A percentile compares a stretch with the other conserved stretches of the same genome.
These are phyloP conservation scores for Crypturellus undulatus DNA, from an alignment of 2,113 vertebrate species.

Conservation along the genomic window DNA sequence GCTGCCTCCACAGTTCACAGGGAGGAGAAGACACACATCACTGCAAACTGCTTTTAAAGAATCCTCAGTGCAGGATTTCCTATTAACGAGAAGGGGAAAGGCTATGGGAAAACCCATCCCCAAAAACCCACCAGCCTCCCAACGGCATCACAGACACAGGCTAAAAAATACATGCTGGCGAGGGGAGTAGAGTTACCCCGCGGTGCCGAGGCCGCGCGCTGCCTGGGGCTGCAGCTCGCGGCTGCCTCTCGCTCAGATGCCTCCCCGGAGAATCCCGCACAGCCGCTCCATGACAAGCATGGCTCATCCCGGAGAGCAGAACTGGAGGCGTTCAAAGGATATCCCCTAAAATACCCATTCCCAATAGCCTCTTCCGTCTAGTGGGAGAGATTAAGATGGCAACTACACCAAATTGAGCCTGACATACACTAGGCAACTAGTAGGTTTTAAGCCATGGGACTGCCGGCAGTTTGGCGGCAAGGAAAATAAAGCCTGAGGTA, in stretches of 20 bases:
- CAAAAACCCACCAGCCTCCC: not conserved
- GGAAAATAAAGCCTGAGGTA: constrained; percentile 9
- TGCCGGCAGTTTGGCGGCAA: not conserved
- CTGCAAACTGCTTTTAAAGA: constrained; percentile 1
- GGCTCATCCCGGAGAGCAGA: not conserved
- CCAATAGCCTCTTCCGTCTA: not conserved
- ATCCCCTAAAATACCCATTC: constrained; percentile 36
- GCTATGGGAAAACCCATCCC: not conserved
- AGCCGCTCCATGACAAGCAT: constrained; percentile 16
- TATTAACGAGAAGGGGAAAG: not conserved
- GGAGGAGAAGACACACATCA: not conserved
- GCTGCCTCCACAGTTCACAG: not conserved
- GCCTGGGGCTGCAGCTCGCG: constrained; percentile 19
- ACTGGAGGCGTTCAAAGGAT: not conserved
- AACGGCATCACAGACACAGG: constrained; percentile 17
- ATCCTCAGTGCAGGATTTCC: not conserved
- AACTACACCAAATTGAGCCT: constrained; percentile 11
- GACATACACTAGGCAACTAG: not conserved
- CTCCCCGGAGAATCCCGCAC: constrained; percentile 27
- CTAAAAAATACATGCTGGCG: constrained; percentile 52
- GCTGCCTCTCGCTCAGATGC: constrained; percentile 24
- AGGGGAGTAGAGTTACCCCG: constrained; percentile 51
- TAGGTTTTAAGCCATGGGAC: constrained; percentile 4
- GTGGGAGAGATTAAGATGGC: constrained; percentile 32
- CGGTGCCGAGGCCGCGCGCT: not conserved